Conservation (phyloP, 1,140 invertebrate genomes). For the Drosophila sturtevanti region DNA sequence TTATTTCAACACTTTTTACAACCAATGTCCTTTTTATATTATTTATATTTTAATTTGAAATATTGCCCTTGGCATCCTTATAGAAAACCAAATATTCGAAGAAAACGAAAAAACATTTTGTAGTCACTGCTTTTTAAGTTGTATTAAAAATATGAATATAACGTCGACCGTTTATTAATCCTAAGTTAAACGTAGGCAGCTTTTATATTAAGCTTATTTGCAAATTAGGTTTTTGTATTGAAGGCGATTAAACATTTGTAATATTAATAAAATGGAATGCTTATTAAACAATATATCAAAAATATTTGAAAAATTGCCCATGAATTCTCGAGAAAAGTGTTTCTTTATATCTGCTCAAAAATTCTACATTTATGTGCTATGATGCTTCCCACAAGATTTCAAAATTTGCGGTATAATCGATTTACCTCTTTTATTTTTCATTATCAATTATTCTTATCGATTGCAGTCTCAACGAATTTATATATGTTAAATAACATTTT, state of each 20-base stretch:
- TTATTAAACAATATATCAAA: slow-evolving; percentile 37
- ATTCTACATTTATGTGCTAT: no score
- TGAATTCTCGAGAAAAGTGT: not conserved
- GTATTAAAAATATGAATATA: slow-evolving; percentile 36
- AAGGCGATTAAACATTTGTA: slow-evolving; percentile 58
- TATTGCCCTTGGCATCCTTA: slow-evolving; percentile 61
- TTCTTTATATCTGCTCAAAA: not conserved
- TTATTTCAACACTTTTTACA: not conserved
- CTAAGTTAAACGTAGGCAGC: slow-evolving; percentile 33
- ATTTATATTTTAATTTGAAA: slow-evolving; percentile 85
- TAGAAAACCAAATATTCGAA: slow-evolving; percentile 70
- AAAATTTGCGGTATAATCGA: not conserved
- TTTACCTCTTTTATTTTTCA: not conserved
- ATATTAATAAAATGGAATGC: slow-evolving; percentile 54
- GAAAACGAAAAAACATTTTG: slow-evolving; percentile 48
- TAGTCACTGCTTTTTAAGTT: slow-evolving; percentile 76
- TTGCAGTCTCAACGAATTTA: no score
- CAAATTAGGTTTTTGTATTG: slow-evolving; percentile 49
- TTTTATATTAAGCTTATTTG: slow-evolving; percentile 41
- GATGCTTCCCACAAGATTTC: not conserved
- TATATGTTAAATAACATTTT: no score
- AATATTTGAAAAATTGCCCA: not conserved
- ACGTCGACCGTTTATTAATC: slow-evolving; percentile 29
- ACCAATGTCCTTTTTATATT: not conserved
- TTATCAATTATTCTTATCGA: not conserved